These are phyloP conservation scores for Phortica magna DNA, from an alignment of 2,888 invertebrate genomes.

Conservation along the genomic window DNA sequence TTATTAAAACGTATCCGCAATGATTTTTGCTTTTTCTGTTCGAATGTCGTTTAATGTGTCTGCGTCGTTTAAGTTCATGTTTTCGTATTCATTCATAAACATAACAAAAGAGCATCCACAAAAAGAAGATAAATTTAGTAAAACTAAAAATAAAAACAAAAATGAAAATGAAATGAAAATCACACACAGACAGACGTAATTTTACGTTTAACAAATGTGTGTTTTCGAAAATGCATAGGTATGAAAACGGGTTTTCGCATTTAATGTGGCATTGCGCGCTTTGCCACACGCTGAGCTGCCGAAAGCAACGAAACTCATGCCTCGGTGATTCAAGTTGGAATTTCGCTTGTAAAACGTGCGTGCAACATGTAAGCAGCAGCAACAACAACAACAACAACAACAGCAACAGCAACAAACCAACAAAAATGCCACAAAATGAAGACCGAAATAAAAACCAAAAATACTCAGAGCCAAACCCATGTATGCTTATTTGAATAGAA, in stretches of 20 bases:
- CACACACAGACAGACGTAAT: too few relatives aligned
- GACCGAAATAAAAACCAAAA: too few relatives aligned
- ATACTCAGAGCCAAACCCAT: too few relatives aligned
- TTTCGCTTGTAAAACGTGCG: neutral
- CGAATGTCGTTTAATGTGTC: neutral
- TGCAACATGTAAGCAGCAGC: neutral
- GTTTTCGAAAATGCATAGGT: neutral
- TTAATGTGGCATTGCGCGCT: neutral
- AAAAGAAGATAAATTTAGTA: neutral
- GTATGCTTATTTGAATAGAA: too few relatives aligned
- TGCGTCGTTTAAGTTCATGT: neutral
- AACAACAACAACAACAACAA: too few relatives aligned
- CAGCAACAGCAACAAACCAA: too few relatives aligned
- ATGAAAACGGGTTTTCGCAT: neutral
- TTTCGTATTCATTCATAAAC: neutral
- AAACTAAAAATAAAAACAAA: too few relatives aligned
- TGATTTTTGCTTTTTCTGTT: neutral
- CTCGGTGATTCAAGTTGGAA: neutral
- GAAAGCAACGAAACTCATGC: neutral
- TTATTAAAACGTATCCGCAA: neutral
- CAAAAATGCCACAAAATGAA: too few relatives aligned
- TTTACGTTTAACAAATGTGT: neutral
- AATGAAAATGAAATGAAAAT: neutral
- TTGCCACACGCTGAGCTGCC: neutral
- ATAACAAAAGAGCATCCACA: neutral